A percentile compares a stretch with the other conserved stretches of the same genome.
These are phyloP conservation scores for Drosophila miranda DNA, from an alignment of 1,140 invertebrate species.

Conservation along the genomic window DNA sequence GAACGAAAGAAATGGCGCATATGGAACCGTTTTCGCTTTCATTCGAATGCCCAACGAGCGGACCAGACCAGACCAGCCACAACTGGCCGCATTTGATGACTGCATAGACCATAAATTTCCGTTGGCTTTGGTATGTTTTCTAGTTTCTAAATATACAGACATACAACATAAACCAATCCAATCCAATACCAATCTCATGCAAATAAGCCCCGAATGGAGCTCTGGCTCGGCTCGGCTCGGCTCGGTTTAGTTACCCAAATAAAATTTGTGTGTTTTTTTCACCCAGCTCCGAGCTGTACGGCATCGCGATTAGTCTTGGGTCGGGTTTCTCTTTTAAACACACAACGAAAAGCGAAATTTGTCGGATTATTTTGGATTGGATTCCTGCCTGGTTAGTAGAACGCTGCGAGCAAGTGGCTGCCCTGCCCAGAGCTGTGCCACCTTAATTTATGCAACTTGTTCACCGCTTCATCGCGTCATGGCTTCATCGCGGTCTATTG, in stretches of 20 bases:
- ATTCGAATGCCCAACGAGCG: slow-evolving; percentile 38
- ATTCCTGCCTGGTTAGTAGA: slow-evolving; percentile 76
- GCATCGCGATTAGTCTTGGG: slow-evolving; percentile 72
- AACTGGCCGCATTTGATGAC: slow-evolving; percentile 24
- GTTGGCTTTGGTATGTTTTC: slow-evolving; percentile 21
- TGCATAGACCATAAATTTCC: slow-evolving; percentile 50
- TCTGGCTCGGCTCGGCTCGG: slow-evolving; percentile 8
- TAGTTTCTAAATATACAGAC: slow-evolving; percentile 49
- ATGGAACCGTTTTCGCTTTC: slow-evolving; percentile 69
- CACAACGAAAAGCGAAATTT: slow-evolving; percentile 74
- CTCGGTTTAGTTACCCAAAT: slow-evolving; percentile 75
- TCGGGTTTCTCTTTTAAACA: slow-evolving; percentile 75
- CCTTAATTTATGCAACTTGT: slow-evolving; percentile 75
- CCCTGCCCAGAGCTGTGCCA: slow-evolving; percentile 18
- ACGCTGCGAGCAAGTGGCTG: slow-evolving; percentile 47
- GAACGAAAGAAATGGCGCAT: slow-evolving; percentile 45
- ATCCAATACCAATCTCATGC: slow-evolving; percentile 60
- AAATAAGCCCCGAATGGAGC: slow-evolving; percentile 50
- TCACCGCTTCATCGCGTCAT: slow-evolving; percentile 53
- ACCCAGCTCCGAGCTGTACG: slow-evolving; percentile 17
- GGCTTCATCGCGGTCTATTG: slow-evolving; percentile 42
- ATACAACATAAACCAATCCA: not conserved
- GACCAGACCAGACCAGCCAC: slow-evolving; percentile 9
- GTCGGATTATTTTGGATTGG: slow-evolving; percentile 48
- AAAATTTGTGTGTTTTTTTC: slow-evolving; percentile 60